A percentile compares a stretch with the other conserved stretches of the same genome.
These are phyloP conservation scores for Pantherophis vulpinus DNA, from an alignment of 2,797 vertebrate species.

Conservation along the genomic window DNA sequence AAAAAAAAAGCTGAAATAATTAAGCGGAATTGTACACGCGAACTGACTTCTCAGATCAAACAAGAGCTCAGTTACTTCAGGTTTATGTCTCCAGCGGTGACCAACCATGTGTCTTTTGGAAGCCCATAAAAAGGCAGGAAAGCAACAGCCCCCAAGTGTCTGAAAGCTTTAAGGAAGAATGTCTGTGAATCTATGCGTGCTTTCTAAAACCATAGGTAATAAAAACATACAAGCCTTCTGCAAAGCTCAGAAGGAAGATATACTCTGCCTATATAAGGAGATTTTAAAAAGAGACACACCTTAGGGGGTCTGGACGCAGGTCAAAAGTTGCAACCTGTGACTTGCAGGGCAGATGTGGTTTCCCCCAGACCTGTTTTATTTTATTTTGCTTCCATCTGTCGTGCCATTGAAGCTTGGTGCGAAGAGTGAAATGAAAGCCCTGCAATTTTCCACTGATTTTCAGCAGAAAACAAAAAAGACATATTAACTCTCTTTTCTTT, in stretches of 20 bases:
- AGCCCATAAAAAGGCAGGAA: background rate
- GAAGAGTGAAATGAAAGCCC: background rate
- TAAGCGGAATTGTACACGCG: background rate
- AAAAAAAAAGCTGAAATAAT: background rate
- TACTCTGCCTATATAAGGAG: background rate
- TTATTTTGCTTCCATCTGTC: background rate
- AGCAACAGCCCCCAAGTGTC: background rate
- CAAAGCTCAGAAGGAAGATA: background rate
- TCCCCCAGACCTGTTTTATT: background rate
- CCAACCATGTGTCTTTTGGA: background rate
- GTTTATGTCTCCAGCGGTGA: background rate
- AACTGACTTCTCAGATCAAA: background rate
- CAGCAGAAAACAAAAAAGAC: background rate
- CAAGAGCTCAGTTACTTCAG: background rate
- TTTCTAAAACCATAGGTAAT: background rate
- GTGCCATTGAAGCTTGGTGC: background rate
- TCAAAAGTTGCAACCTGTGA: background rate
- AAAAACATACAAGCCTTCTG: background rate
- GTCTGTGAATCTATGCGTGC: background rate
- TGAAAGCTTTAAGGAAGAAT: background rate
- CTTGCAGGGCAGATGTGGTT: background rate
- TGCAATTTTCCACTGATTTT: background rate
- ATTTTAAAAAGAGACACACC: background rate
- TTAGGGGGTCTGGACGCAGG: background rate
- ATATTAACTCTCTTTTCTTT: background rate